Conservation (phyloP, 2,888 invertebrate genomes). For the Dione juno region DNA sequence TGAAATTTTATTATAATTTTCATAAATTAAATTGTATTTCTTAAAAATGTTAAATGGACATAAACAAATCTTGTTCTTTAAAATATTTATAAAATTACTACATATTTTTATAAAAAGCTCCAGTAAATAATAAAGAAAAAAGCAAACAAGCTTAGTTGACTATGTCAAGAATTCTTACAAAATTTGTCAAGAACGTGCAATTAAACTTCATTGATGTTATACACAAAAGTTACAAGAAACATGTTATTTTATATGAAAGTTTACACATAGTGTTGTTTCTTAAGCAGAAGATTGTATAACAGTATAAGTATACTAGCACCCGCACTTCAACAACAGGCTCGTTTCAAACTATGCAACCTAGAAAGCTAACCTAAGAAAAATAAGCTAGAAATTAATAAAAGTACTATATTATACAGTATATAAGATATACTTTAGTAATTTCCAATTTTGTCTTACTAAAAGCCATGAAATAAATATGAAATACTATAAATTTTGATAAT, state of each 20-base stretch:
- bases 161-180: too few relatives aligned
- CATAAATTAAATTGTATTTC: too few relatives aligned
- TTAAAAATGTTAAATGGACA: too few relatives aligned
- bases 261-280: neutral
- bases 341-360: neutral
- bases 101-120: too few relatives aligned
- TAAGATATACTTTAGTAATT: neutral
- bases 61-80: too few relatives aligned
- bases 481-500: neutral
- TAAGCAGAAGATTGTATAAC: constrained; percentile 1
- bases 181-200: too few relatives aligned
- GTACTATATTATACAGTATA: too few relatives aligned
- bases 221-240: neutral
- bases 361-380: neutral
- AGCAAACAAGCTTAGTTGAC: too few relatives aligned
- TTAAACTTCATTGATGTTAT: neutral
- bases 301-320: neutral
- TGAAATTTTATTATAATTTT: too few relatives aligned
- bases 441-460: neutral
- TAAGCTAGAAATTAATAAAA: too few relatives aligned
- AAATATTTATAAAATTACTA: too few relatives aligned
- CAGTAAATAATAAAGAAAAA: too few relatives aligned
- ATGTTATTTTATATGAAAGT: constrained; percentile 5
- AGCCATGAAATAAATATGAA: neutral
- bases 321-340: constrained; percentile 2